These are phyloP conservation scores for Ia io DNA, from an alignment of 2,113 vertebrate genomes.

Conservation along the genomic window DNA sequence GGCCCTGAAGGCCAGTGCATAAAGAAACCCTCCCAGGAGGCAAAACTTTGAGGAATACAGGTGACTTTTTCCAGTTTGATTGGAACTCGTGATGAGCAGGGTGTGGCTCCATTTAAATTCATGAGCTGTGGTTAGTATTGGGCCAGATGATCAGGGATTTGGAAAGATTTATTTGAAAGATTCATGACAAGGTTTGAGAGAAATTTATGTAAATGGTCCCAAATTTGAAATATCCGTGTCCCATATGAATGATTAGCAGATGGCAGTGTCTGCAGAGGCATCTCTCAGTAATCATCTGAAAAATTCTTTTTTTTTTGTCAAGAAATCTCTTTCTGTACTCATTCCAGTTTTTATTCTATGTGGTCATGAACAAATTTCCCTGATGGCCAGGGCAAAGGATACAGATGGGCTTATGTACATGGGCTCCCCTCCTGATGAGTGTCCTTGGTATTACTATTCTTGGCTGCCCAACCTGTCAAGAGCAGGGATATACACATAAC, in stretches of 20 bases:
- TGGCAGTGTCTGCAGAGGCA: background rate
- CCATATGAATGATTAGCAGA: conserved; percentile 27
- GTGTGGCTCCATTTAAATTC: conserved; percentile 35
- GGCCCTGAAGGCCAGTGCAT: background rate
- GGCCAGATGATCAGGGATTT: conserved; percentile 44
- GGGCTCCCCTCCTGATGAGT: background rate
- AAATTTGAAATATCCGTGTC: conserved; percentile 32
- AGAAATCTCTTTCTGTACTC: background rate
- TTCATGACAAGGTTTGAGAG: conserved; percentile 47
- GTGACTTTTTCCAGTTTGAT: conserved; percentile 1
- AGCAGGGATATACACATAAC: background rate
- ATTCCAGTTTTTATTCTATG: background rate
- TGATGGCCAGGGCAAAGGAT: background rate
- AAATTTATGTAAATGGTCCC: conserved; percentile 55
- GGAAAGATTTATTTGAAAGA: conserved; percentile 32
- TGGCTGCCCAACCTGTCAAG: background rate
- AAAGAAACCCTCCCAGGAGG: background rate
- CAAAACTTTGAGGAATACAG: background rate
- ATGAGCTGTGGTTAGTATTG: conserved; percentile 3
- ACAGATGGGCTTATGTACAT: background rate
- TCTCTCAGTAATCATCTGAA: background rate
- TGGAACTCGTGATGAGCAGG: background rate
- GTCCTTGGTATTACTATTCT: background rate
- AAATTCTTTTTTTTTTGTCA: background rate
- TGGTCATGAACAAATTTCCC: background rate